Evolutionary conservation across 2,113 vertebrate genomes (phyloP).

Genomic region (Cottus gobio): DNA sequence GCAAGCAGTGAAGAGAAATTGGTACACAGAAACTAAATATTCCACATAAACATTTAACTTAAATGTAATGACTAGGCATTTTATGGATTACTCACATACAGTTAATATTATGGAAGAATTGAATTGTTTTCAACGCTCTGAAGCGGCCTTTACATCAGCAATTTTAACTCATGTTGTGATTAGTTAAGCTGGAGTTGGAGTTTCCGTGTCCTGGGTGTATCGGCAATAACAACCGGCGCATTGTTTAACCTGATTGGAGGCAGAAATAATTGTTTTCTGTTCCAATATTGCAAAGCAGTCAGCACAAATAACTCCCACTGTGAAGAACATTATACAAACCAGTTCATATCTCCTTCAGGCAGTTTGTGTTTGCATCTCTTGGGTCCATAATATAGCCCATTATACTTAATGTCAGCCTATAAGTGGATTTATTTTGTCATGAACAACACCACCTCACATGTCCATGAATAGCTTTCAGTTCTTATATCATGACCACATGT

Average conservation of each 20-base stretch:
- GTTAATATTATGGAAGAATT: background rate
- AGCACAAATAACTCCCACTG: background rate
- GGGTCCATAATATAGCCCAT: background rate
- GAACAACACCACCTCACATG: constrained; percentile 11
- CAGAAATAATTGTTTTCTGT: constrained; percentile 4
- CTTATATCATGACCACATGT: constrained; percentile 12
- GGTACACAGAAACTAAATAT: background rate
- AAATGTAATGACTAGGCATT: background rate
- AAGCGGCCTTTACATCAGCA: background rate
- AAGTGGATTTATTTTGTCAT: background rate
- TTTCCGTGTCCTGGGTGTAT: background rate
- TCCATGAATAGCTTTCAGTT: constrained; percentile 23
- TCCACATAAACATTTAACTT: background rate
- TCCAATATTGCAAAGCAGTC: background rate
- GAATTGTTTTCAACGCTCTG: background rate
- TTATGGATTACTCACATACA: background rate
- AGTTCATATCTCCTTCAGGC: background rate
- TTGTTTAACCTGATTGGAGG: constrained; percentile 4
- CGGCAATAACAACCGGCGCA: background rate
- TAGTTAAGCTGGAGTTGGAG: background rate
- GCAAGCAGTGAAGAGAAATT: background rate
- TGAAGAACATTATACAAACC: background rate
- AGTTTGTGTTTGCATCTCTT: background rate
- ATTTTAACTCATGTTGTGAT: background rate
- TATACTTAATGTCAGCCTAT: background rate